Evolutionary conservation across 2,113 vertebrate genomes (phyloP).

Genomic region (Sphaerodactylus townsendi): DNA sequence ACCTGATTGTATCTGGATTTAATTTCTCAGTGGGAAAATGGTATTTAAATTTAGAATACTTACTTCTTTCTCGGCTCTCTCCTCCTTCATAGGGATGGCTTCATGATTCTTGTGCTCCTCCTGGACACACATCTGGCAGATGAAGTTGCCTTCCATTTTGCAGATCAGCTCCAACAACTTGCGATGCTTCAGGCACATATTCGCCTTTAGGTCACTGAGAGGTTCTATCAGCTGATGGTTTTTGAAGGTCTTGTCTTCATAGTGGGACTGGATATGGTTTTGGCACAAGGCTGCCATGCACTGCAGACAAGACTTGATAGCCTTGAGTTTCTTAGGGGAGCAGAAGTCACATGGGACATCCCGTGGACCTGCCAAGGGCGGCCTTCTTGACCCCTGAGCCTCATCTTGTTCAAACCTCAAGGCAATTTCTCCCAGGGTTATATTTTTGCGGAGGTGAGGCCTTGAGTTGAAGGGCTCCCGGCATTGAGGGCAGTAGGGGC

Average conservation of each 20-base stretch:
- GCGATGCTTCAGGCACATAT: conserved; percentile 68
- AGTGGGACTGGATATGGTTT: conserved; percentile 79
- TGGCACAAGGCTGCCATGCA: conserved; percentile 82
- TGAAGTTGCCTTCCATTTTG: conserved; percentile 56
- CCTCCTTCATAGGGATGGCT: conserved; percentile 59
- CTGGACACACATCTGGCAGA: conserved; percentile 71
- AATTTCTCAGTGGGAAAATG: too few species aligned
- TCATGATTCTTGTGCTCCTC: conserved; percentile 66
- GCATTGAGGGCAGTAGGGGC: conserved; percentile 68
- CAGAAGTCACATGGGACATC: conserved; percentile 82
- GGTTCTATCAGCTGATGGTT: conserved; percentile 80
- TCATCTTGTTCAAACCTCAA: conserved; percentile 51
- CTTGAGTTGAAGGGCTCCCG: conserved; percentile 58
- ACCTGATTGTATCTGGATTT: too few species aligned
- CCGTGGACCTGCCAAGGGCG: conserved; percentile 21
- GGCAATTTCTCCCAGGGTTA: conserved; percentile 67
- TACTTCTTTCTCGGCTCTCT: conserved; percentile 46
- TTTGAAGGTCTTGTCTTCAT: conserved; percentile 67
- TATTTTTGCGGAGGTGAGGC: conserved; percentile 62
- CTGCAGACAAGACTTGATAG: conserved; percentile 77
- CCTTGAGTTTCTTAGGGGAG: conserved; percentile 68
- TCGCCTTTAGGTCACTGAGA: conserved; percentile 73
- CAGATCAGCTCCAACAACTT: conserved; percentile 68
- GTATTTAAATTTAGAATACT: not conserved
- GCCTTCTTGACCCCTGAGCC: not conserved